Evolutionary conservation across 1,140 invertebrate genomes (phyloP).

Genomic region (Thaumetopoea pityocampa): DNA sequence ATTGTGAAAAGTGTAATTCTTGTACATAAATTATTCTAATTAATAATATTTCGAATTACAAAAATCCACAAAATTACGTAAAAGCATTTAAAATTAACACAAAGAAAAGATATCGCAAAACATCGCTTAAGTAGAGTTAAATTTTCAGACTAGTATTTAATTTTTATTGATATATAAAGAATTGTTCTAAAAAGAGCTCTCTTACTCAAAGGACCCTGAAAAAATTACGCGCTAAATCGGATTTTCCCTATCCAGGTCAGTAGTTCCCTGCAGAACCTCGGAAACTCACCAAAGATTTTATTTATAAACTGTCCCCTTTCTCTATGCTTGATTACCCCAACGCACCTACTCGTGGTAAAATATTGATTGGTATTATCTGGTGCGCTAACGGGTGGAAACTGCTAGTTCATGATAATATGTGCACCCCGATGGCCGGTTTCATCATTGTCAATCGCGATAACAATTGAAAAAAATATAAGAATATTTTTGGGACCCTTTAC

Average conservation of each 20-base stretch:
- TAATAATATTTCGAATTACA: too few species aligned
- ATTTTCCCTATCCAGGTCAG: constrained; percentile 40
- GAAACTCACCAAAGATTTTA: constrained; percentile 37
- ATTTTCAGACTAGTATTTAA: too few species aligned
- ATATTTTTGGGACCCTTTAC: constrained; percentile 7
- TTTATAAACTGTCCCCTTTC: constrained; percentile 39
- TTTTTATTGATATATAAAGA: too few species aligned
- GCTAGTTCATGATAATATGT: constrained; percentile 62
- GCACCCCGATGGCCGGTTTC: constrained; percentile 49
- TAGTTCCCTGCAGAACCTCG: constrained; percentile 28
- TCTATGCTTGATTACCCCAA: constrained; percentile 53
- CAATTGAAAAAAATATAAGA: constrained; percentile 23
- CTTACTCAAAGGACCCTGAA: too few species aligned
- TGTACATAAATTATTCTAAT: too few species aligned
- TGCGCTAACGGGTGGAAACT: constrained; percentile 25
- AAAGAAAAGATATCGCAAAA: too few species aligned
- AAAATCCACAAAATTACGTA: too few species aligned
- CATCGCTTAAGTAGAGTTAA: too few species aligned
- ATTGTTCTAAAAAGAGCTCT: too few species aligned
- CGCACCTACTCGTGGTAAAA: constrained; percentile 45
- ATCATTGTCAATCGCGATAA: constrained; percentile 28
- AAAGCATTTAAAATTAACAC: too few species aligned
- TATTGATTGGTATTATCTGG: constrained; percentile 62
- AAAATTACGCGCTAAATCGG: constrained; percentile 8
- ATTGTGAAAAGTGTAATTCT: too few species aligned